Evolutionary conservation across 64 coral and sea anemone genomes (phyloP), one percentile per base, ranked within the genome.

Genomic region (Acropora tenuis): DNA sequence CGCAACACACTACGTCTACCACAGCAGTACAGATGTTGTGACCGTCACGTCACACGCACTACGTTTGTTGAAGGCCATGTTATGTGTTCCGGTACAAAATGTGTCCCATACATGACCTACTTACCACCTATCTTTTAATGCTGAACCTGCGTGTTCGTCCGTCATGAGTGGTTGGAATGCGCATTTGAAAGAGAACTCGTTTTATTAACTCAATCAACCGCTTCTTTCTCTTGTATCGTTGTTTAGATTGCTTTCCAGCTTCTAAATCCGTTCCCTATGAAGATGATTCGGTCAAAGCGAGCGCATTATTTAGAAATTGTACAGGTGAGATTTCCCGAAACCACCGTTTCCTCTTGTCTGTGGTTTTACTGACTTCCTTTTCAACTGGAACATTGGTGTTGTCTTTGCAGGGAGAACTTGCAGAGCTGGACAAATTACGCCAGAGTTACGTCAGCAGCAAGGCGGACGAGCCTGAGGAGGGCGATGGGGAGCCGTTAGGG

Each of bases 211-310:
- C 30, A 30, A 30, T 30, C 30, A 30, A 30, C 30, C 30, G 13
- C 9, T 30, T 49, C 13, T 17, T 11, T 79, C 47, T 68, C 79
- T 75, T 58, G 1, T 89, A 76, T 41, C 17, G 52, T 69, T 75
- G 19, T 47, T 80, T 15, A 98, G 96, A 88, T 87, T 74, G 94
- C 97, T 1, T 99, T 99, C 80, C 97, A 99, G 86, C 52, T 75
- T 1, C 88, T 99, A 0, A 99, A 99, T 67, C 97, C 97, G 48
- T 99, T 99, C 74, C 97, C 97, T 0, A 99, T 99, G 97, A 92
- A 96, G 80, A 99, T 96, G 82, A 99, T 99, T 43, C 86, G 79
- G 75, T 93, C 94, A 6, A 94, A 96, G 69, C 78, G 97, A 50
- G 87, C 63, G 17, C 63, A 80, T 42, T 90, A 95, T 75, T 50